Conservation (phyloP, 2,797 vertebrate species). For the Gallinago nigripennis region DNA sequence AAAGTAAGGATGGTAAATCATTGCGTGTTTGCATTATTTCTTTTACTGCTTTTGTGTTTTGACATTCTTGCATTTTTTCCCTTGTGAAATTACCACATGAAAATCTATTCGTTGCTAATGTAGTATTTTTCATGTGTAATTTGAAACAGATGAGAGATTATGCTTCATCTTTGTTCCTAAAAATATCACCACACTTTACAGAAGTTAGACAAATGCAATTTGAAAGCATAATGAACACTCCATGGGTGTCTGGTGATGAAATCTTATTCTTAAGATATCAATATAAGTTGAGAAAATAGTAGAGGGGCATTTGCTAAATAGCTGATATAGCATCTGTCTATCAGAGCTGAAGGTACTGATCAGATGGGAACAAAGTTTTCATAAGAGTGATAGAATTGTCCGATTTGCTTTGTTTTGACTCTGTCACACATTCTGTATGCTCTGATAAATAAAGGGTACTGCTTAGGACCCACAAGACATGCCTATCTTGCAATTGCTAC, state of each 20-base stretch:
- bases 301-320: neutral
- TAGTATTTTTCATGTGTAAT: neutral
- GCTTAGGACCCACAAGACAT: neutral
- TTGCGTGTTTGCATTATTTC: neutral
- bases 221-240: neutral
- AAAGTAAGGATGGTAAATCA: neutral
- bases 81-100: neutral
- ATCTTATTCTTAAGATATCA: neutral
- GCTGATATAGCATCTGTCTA: neutral
- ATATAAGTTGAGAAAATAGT: neutral
- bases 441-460: neutral
- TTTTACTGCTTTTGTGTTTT: neutral
- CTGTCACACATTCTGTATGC: neutral
- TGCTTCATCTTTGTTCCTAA: conserved; percentile 15
- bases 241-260: neutral
- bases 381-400: neutral
- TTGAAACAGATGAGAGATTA: conserved; percentile 1
- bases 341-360: neutral
- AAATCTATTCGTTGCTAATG: neutral
- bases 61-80: neutral
- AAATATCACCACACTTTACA: neutral
- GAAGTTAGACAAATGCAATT: neutral
- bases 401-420: neutral
- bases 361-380: neutral
- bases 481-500: neutral